phyloP scores from a whole-genome alignment of 1,140 invertebrate genomes.

The Eupristina koningsbergeri region DNA sequence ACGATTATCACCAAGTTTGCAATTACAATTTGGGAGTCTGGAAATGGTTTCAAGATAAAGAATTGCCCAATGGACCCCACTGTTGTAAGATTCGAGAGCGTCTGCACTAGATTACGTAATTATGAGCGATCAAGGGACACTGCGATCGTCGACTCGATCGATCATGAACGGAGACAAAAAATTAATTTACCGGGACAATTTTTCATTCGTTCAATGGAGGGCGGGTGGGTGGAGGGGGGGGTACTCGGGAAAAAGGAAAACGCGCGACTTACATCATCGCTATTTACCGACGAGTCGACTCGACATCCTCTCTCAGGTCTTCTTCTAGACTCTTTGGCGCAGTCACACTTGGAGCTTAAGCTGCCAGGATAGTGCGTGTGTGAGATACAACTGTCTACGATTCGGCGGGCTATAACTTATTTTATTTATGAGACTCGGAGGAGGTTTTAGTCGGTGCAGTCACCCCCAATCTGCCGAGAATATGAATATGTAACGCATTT shows the following conservation, averaged over 20 bases:
- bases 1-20: conserved; percentile 70
- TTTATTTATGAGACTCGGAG: conserved; percentile 53
- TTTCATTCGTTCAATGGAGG: too few relatives aligned
- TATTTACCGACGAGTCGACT: not conserved
- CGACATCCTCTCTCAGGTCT: conserved; percentile 12
- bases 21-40: conserved; percentile 71
- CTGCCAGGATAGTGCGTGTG: not conserved
- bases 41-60: conserved; percentile 71
- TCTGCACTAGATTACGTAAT: not conserved
- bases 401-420: conserved; percentile 51
- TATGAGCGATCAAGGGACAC: not conserved
- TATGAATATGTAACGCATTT: conserved; percentile 72
- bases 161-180: not conserved
- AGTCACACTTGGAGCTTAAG: conserved; percentile 19
- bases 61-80: conserved; percentile 71
- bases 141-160: too few relatives aligned
- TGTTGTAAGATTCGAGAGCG: conserved; percentile 73
- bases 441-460: not conserved
- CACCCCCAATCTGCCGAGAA: conserved; percentile 6
- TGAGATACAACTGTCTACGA: conserved; percentile 34
- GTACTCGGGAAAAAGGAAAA: not conserved
- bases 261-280: conserved; percentile 14
- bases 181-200: not conserved
- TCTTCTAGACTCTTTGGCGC: conserved; percentile 37
- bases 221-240: too few relatives aligned